These are phyloP conservation scores for Octomys mimax DNA, from an alignment of 2,797 vertebrate genomes.

Conservation along the genomic window DNA sequence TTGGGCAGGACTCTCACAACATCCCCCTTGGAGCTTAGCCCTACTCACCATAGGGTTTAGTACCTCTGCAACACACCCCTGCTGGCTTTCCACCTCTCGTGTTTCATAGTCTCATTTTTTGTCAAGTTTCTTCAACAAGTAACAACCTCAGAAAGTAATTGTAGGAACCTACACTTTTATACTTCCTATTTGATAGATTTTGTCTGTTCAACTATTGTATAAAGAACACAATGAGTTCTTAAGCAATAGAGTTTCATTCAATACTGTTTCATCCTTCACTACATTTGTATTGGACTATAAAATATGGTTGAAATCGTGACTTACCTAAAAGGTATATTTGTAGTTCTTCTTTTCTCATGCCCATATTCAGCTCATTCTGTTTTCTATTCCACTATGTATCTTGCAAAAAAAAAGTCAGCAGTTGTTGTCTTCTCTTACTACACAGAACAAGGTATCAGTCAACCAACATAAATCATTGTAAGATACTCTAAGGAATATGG, in stretches of 20 bases:
- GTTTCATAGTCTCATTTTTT: neutral
- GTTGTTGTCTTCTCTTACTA: neutral
- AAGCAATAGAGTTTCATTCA: neutral
- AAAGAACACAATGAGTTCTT: conserved; percentile 6
- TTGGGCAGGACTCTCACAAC: neutral
- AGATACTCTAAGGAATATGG: neutral
- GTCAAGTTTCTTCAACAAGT: neutral
- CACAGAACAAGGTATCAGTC: neutral
- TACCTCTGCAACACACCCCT: neutral
- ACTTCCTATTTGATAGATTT: neutral
- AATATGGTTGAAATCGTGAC: neutral
- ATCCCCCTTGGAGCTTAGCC: neutral
- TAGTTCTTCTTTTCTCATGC: neutral
- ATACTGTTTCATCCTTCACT: conserved; percentile 16
- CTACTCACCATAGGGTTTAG: rapidly evolving
- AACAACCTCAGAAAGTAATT: neutral
- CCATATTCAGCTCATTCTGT: conserved; percentile 30
- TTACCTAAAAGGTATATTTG: neutral
- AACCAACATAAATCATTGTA: neutral
- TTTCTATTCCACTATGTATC: neutral
- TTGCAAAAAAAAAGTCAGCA: conserved; percentile 6
- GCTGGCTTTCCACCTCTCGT: neutral
- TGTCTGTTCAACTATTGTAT: neutral
- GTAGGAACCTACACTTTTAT: neutral
- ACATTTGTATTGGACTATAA: neutral